These are phyloP conservation scores for Simalia tracyae DNA, from an alignment of 2,797 vertebrate genomes.

Conservation along the genomic window DNA sequence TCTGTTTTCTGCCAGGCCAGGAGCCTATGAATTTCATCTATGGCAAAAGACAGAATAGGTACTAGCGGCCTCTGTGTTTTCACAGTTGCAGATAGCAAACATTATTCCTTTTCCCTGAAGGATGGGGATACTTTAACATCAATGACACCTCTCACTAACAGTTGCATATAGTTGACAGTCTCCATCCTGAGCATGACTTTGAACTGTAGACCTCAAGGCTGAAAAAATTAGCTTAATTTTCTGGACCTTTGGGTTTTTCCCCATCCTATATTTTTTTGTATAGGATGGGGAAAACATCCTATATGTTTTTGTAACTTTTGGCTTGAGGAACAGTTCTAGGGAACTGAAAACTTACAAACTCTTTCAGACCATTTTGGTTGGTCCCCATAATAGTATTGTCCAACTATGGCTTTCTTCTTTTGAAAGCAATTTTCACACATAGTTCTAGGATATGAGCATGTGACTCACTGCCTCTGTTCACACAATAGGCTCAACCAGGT, in stretches of 20 bases:
- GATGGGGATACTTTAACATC: not conserved
- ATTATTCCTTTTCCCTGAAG: not conserved
- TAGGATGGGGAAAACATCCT: too few relatives aligned
- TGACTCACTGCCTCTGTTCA: not conserved
- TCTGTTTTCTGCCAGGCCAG: not conserved
- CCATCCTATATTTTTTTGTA: not conserved
- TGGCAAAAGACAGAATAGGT: not conserved
- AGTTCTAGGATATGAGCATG: not conserved
- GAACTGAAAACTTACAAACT: not conserved
- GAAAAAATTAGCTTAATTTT: not conserved
- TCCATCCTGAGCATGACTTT: not conserved
- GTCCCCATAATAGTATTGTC: not conserved
- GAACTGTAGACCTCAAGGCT: not conserved
- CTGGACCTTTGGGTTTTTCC: not conserved
- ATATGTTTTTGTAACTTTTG: not conserved
- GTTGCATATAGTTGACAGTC: not conserved
- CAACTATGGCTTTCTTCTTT: not conserved
- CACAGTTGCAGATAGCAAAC: not conserved
- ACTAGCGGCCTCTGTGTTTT: not conserved
- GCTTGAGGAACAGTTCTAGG: not conserved
- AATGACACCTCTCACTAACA: not conserved
- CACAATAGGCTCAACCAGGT: not conserved
- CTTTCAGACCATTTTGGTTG: not conserved
- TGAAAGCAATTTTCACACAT: not conserved
- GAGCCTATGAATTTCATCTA: not conserved